These are phyloP conservation scores for Lochmaea capreae DNA, from an alignment of 2,888 invertebrate genomes.

Conservation along the genomic window DNA sequence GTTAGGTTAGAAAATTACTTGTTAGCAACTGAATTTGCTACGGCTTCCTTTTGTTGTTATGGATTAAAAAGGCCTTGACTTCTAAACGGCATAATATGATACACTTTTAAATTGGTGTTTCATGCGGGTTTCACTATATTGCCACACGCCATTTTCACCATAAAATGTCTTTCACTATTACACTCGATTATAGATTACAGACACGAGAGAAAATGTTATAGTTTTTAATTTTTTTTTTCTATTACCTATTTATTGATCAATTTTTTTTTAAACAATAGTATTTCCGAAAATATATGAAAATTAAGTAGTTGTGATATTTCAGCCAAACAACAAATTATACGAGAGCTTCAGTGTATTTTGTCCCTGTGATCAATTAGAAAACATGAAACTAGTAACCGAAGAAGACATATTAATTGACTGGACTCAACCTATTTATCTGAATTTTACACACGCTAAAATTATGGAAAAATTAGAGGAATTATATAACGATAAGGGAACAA, in stretches of 20 bases:
- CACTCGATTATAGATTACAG: background rate
- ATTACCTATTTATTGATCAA: no score
- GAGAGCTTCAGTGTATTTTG: conserved; percentile 90
- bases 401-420: conserved; percentile 85
- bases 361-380: conserved; percentile 80
- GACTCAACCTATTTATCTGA: conserved; percentile 84
- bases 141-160: conserved; percentile 29
- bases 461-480: conserved; percentile 82
- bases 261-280: no score
- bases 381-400: conserved; percentile 77
- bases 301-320: no score
- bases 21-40: background rate
- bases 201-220: background rate
- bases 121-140: conserved; percentile 33
- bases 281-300: no score
- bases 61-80: conserved; percentile 35
- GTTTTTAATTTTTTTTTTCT: no score
- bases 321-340: conserved; percentile 84
- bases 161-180: conserved; percentile 3
- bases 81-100: conserved; percentile 28
- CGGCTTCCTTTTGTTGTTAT: conserved; percentile 13
- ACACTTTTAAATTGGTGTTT: conserved; percentile 28
- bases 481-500: conserved; percentile 71
- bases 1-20: conserved; percentile 10
- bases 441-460: conserved; percentile 86